Percentiles rank a stretch among this genome's conserved stretches.
Conservation (phyloP, 2,888 invertebrate species). For the Noctua pronuba region DNA sequence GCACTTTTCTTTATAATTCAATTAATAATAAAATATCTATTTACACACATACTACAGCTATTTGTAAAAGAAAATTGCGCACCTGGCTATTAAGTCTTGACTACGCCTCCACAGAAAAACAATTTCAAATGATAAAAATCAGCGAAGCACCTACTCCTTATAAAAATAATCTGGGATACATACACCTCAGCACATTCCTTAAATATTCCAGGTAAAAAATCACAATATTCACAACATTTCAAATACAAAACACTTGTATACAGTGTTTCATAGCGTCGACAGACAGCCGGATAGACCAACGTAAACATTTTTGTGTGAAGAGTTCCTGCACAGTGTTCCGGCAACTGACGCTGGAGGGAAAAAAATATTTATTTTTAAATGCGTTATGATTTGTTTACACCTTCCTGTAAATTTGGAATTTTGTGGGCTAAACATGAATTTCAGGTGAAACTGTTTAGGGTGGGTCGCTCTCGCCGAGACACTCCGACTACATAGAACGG, state of each 20-base stretch:
- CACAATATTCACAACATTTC: background rate
- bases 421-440: background rate
- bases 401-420: background rate
- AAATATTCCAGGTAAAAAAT: background rate
- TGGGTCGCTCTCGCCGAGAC: background rate
- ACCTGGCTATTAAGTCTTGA: too few relatives aligned
- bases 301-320: conserved; percentile 51
- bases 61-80: too few relatives aligned
- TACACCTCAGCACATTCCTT: background rate
- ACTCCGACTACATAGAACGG: too few relatives aligned
- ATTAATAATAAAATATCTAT: too few relatives aligned
- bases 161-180: background rate
- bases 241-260: background rate
- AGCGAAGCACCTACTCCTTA: background rate
- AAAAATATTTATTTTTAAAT: conserved; percentile 29
- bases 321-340: conserved; percentile 49
- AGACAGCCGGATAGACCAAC: conserved; percentile 45
- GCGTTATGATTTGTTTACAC: conserved; percentile 31
- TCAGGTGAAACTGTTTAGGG: background rate
- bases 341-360: conserved; percentile 17
- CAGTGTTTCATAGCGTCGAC: conserved; percentile 17
- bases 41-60: too few relatives aligned
- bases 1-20: too few relatives aligned
- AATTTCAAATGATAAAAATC: background rate
- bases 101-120: too few relatives aligned